These are phyloP conservation scores for Drosophila sproati DNA, from an alignment of 1,140 invertebrate genomes.

Conservation along the genomic window DNA sequence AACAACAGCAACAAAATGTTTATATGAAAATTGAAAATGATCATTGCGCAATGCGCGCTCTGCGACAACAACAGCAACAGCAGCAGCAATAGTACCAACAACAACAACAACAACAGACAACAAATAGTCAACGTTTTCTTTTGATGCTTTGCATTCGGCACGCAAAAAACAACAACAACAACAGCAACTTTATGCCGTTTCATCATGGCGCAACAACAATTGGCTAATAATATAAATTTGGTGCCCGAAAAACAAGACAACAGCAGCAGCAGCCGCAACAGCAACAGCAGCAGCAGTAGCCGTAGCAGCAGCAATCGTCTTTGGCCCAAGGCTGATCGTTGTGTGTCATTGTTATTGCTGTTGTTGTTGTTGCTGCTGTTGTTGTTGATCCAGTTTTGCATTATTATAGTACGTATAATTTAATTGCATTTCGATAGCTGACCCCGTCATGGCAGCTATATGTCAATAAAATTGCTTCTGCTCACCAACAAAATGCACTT, in stretches of 20 bases:
- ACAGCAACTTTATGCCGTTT: slow-evolving; percentile 55
- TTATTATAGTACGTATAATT: slow-evolving; percentile 60
- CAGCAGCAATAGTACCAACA: slow-evolving; percentile 37
- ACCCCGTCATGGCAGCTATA: slow-evolving; percentile 60
- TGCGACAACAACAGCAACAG: slow-evolving; percentile 42
- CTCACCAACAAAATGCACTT: slow-evolving; percentile 54
- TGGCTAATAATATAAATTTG: slow-evolving; percentile 81
- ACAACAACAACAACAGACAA: slow-evolving; percentile 60
- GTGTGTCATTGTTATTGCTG: slow-evolving; percentile 10
- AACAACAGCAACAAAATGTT: slow-evolving; percentile 52
- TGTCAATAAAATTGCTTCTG: slow-evolving; percentile 57
- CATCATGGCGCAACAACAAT: slow-evolving; percentile 75
- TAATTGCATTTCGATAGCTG: slow-evolving; percentile 77
- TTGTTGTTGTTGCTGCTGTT: slow-evolving; percentile 15
- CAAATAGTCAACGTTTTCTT: slow-evolving; percentile 74
- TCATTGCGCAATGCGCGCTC: slow-evolving; percentile 66
- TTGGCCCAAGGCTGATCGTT: slow-evolving; percentile 53
- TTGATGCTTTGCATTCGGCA: slow-evolving; percentile 76
- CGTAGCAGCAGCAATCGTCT: slow-evolving; percentile 38
- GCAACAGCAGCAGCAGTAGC: slow-evolving; percentile 1
- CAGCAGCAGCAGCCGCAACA: slow-evolving; percentile 31
- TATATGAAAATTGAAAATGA: slow-evolving; percentile 82
- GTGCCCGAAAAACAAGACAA: slow-evolving; percentile 56
- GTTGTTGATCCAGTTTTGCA: slow-evolving; percentile 52
- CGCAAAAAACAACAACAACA: slow-evolving; percentile 64